Percentiles rank a stretch among this genome's conserved stretches.
These are phyloP conservation scores for Coenonympha glycerion DNA, from an alignment of 2,888 invertebrate species.

Conservation along the genomic window DNA sequence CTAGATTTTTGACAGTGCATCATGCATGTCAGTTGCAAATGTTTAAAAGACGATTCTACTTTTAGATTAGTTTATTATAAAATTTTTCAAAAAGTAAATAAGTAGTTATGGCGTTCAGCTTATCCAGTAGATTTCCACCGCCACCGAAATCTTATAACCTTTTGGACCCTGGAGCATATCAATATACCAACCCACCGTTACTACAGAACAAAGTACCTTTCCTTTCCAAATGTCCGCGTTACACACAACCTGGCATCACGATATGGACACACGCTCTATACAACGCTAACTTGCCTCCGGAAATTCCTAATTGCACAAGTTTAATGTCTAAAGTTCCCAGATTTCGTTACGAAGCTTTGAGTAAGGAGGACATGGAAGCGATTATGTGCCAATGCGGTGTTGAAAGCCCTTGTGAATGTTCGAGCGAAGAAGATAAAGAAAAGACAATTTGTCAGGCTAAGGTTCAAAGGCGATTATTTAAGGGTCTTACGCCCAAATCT, in stretches of 20 bases:
- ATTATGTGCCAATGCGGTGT: slow-evolving; percentile 53
- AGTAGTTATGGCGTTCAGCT: slow-evolving; percentile 58
- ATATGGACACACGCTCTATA: slow-evolving; percentile 56
- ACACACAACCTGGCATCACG: slow-evolving; percentile 28
- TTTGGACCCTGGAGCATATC: slow-evolving; percentile 57
- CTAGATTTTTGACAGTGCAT: too few species aligned
- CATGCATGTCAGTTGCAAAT: too few species aligned
- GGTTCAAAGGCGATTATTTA: slow-evolving; percentile 42
- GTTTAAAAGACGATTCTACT: too few species aligned
- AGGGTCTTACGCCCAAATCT: slow-evolving; percentile 42
- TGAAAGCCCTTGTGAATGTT: slow-evolving; percentile 47
- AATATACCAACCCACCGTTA: slow-evolving; percentile 29
- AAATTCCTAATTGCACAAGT: slow-evolving; percentile 49
- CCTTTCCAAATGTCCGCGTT: slow-evolving; percentile 45
- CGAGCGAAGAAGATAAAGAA: slow-evolving; percentile 32
- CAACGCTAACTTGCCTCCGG: slow-evolving; percentile 29
- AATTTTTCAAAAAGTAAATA: too few species aligned
- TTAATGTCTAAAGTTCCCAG: slow-evolving; percentile 50
- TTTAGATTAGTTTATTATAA: too few species aligned
- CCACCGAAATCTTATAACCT: slow-evolving; percentile 39
- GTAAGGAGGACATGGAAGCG: slow-evolving; percentile 47
- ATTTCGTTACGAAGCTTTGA: slow-evolving; percentile 53
- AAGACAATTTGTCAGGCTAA: slow-evolving; percentile 45
- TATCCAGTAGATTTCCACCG: slow-evolving; percentile 42
- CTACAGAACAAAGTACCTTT: slow-evolving; percentile 46